Conservation (phyloP, 2,888 invertebrate species). For the Clunio marinus region DNA sequence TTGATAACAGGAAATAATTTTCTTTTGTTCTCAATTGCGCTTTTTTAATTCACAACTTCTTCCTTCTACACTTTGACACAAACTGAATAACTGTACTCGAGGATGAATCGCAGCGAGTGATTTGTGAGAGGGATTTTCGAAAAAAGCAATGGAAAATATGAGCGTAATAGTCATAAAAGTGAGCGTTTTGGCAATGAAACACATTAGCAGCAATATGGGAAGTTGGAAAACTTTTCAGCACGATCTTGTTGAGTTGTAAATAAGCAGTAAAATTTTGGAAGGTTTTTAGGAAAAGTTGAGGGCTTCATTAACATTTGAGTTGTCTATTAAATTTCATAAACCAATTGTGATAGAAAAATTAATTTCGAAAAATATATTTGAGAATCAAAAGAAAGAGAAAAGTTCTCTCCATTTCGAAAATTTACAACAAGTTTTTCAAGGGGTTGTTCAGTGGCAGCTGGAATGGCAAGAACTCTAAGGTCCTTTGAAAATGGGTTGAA, state of each 20-base stretch:
- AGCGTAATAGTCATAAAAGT: background rate
- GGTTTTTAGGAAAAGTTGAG: too few species aligned
- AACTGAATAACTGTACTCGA: constrained; percentile 5
- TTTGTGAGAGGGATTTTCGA: constrained; percentile 8
- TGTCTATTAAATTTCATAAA: too few species aligned
- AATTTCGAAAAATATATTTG: constrained; percentile 1
- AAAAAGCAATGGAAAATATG: background rate
- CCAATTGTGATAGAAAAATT: too few species aligned
- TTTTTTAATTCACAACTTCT: background rate
- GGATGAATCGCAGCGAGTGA: background rate
- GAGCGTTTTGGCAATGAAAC: background rate
- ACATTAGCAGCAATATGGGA: background rate
- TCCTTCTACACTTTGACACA: background rate
- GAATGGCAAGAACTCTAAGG: too few species aligned
- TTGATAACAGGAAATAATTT: constrained; percentile 1
- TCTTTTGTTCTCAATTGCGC: constrained; percentile 1
- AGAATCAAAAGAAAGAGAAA: background rate
- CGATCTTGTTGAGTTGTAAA: too few species aligned
- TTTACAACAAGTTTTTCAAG: background rate
- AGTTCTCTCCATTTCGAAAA: background rate
- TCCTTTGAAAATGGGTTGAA: too few species aligned
- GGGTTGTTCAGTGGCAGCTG: too few species aligned
- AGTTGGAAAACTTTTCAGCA: too few species aligned
- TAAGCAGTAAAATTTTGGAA: too few species aligned
- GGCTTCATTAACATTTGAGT: too few species aligned